Evolutionary conservation across 2,888 invertebrate species (phyloP), one percentile per base, ranked within the genome.

Genomic region (Eilema caniola): DNA sequence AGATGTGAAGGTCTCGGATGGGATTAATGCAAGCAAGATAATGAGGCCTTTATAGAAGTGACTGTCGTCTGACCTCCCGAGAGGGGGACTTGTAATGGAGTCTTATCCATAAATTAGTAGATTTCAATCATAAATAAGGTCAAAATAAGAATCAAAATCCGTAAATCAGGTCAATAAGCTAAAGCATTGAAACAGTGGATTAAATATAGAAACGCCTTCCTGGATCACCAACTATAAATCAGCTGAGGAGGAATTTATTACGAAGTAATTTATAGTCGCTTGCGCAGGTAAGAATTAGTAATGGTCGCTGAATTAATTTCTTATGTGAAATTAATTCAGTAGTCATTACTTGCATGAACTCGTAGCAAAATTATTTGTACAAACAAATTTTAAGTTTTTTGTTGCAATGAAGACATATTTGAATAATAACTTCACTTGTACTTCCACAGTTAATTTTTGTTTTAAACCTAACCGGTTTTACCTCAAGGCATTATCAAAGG

Each of bases 201-300:
- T 59, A 12, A 14, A 59, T 37, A 28, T 20, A 41, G 59, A 20
- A 79, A 71, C 68, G 75, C 76, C 69, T 70, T 71, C 66, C 79
- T 81, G 83, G 78, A 81, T 84, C 78, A 81, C 71, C 75, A 28
- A 67, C 72, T 62, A 80, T 88, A 87, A 87, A 87, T 88, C 85
- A 82, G 76, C 59, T 70, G 73, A 53, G 64, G 72, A 80, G 77
- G 77, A 82, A 86, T 85, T 84, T 82, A 81, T 82, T 81, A 75
- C 75, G 73, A 76, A 83, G 83, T 86, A 85, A 88, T 88, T 84
- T 76, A 70, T 62, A 65, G 78, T 79, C 81, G 78, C 79, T 76
- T 77, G 83, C 83, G 78, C 85, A 84, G 85, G 82, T 83, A 84
- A 77, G 79, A 85, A 85, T 85, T 83, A 85, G 82, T 85, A 83